Conservation (phyloP, 2,113 vertebrate species). For the Jaculus jaculus region DNA sequence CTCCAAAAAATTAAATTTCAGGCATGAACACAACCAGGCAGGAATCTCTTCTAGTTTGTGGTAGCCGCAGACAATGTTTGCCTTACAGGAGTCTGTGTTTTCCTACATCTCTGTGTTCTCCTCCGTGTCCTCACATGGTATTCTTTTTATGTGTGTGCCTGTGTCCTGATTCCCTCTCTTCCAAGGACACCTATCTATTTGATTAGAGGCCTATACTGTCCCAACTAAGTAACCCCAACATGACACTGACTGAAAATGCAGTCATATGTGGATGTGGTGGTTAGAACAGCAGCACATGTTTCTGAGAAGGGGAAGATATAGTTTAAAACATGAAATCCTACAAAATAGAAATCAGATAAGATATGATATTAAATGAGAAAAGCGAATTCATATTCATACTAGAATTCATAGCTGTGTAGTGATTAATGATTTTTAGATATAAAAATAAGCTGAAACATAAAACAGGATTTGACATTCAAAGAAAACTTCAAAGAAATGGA, state of each 20-base stretch:
- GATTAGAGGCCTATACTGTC: neutral
- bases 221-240: no score
- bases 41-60: neutral
- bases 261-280: neutral
- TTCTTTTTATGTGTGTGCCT: neutral
- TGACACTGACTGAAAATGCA: no score
- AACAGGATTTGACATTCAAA: neutral
- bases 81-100: neutral
- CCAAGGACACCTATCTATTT: neutral
- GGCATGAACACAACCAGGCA: neutral
- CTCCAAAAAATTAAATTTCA: neutral
- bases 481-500: neutral
- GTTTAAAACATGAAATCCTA: neutral
- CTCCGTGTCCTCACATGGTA: neutral
- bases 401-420: neutral
- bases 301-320: neutral
- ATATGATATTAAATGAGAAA: neutral
- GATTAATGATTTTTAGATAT: neutral
- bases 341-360: neutral
- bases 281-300: no score
- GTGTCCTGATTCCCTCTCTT: neutral
- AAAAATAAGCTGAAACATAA: neutral
- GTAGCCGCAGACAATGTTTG: neutral
- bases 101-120: neutral
- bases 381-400: neutral